Evolutionary conservation across 1,140 invertebrate species (phyloP).

Genomic region (Triops longicaudatus): DNA sequence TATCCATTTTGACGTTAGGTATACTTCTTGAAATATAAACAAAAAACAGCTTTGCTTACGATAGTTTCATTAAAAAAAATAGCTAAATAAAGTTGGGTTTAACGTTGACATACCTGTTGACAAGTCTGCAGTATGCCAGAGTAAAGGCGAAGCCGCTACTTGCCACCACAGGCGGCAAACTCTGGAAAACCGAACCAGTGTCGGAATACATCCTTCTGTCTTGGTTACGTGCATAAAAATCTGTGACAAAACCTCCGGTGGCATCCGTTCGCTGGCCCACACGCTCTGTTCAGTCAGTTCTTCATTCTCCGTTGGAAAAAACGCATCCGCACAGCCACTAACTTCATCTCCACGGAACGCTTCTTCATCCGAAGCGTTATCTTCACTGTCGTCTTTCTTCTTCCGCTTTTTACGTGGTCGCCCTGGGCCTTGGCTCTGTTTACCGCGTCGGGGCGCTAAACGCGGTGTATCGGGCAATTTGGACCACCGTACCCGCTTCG

Average conservation of each 20-base stretch:
- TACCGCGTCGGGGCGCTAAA: constrained; percentile 17
- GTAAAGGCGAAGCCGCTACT: constrained; percentile 51
- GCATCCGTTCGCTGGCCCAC: constrained; percentile 35
- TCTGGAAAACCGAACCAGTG: constrained; percentile 57
- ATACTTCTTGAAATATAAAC: too few relatives aligned
- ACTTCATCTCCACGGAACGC: neutral
- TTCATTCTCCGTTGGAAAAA: neutral
- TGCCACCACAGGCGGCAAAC: constrained; percentile 66
- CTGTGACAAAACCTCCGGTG: constrained; percentile 54
- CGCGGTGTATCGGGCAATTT: neutral
- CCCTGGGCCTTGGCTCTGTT: neutral
- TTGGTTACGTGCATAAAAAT: constrained; percentile 59
- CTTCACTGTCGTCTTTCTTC: constrained; percentile 24
- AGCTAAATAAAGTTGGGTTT: too few relatives aligned
- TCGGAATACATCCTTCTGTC: constrained; percentile 59
- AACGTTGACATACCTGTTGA: constrained; percentile 35
- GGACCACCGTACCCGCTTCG: neutral
- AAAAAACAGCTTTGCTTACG: too few relatives aligned
- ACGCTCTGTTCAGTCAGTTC: constrained; percentile 23
- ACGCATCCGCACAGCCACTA: neutral
- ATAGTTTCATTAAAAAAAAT: too few relatives aligned
- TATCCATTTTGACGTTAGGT: neutral
- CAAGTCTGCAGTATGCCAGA: constrained; percentile 70
- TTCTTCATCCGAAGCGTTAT: constrained; percentile 11
- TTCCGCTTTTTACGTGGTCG: constrained; percentile 19